A percentile compares a stretch with the other conserved stretches of the same genome.
These are phyloP conservation scores for Aphrophora alni DNA, from an alignment of 2,888 invertebrate genomes.

Conservation along the genomic window DNA sequence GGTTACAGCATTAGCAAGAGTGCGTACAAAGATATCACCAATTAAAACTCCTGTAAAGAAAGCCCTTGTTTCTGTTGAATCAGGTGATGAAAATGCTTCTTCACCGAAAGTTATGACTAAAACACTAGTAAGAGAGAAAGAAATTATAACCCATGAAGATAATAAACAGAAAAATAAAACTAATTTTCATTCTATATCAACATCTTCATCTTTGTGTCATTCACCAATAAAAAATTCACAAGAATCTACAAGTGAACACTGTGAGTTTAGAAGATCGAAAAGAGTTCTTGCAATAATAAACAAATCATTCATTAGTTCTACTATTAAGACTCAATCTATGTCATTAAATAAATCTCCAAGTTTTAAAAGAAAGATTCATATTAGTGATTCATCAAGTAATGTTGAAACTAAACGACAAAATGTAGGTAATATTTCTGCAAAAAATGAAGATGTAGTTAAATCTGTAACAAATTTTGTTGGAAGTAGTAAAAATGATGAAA, in stretches of 20 bases:
- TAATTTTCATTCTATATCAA: background rate
- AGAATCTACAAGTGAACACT: background rate
- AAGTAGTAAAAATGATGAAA: background rate
- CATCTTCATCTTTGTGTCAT: background rate
- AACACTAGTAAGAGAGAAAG: background rate
- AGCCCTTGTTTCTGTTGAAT: background rate
- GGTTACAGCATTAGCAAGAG: slow-evolving; percentile 43
- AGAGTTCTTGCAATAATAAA: background rate
- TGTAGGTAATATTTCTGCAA: background rate
- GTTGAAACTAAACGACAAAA: background rate
- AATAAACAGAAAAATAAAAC: background rate
- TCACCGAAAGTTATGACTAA: background rate
- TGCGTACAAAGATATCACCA: slow-evolving; percentile 42
- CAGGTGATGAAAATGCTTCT: background rate
- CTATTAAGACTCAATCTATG: background rate
- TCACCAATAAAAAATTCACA: background rate
- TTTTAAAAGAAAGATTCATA: background rate
- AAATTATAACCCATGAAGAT: background rate
- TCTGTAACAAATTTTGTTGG: background rate
- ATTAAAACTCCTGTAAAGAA: slow-evolving; percentile 42
- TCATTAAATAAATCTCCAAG: background rate
- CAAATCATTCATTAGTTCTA: background rate
- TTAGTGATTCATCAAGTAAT: background rate
- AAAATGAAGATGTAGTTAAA: background rate
- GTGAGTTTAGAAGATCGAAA: background rate